These are phyloP conservation scores for Epiblema foenella DNA, from an alignment of 2,888 invertebrate species.

Conservation along the genomic window DNA sequence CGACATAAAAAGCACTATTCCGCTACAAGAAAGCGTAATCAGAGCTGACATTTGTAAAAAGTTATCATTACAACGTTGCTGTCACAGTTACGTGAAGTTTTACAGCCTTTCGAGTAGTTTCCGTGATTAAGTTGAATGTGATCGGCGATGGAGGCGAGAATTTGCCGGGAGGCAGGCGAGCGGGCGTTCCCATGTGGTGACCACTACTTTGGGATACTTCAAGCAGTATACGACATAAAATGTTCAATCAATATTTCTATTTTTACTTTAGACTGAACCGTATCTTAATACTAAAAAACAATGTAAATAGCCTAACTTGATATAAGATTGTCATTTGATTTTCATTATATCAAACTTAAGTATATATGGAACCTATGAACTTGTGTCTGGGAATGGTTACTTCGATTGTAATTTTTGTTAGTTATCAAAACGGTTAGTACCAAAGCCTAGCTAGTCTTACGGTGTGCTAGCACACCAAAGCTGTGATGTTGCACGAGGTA, in stretches of 20 bases:
- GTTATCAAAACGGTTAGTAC: not conserved
- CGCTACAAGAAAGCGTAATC: slow-evolving; percentile 35
- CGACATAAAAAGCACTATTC: slow-evolving; percentile 30
- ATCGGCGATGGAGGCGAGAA: slow-evolving; percentile 66
- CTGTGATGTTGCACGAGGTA: not conserved
- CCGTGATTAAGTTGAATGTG: slow-evolving; percentile 69
- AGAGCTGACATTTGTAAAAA: slow-evolving; percentile 38
- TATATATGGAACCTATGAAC: not conserved
- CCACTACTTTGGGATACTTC: slow-evolving; percentile 57
- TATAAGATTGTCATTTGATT: too few relatives aligned
- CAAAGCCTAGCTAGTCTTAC: not conserved
- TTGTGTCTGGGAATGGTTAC: not conserved
- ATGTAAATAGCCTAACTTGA: not conserved
- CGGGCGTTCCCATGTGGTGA: slow-evolving; percentile 65
- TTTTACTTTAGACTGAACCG: not conserved
- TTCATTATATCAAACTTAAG: not conserved
- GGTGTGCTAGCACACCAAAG: not conserved
- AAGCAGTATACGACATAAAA: slow-evolving; percentile 13
- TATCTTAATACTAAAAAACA: not conserved
- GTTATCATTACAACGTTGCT: slow-evolving; percentile 22
- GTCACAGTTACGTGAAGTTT: slow-evolving; percentile 39
- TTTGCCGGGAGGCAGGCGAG: slow-evolving; percentile 66
- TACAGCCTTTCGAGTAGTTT: slow-evolving; percentile 59
- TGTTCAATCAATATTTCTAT: not conserved
- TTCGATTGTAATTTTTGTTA: not conserved